These are phyloP conservation scores for Craniophora ligustri DNA, from an alignment of 2,888 invertebrate genomes.

Conservation along the genomic window DNA sequence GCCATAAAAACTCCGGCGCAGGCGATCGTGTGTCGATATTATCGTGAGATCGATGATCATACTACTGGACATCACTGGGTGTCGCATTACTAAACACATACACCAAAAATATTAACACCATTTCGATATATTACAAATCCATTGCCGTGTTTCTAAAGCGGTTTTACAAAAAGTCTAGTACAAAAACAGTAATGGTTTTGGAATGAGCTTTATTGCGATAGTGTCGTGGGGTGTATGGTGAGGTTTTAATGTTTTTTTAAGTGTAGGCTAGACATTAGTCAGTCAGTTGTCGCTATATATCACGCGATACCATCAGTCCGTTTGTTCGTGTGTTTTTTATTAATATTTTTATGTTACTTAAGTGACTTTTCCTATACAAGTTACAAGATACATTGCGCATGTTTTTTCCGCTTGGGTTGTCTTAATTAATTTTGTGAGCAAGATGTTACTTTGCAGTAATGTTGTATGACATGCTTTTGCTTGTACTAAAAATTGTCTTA, in stretches of 20 bases:
- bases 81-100: slow-evolving; percentile 39
- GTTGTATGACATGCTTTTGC: slow-evolving; percentile 7
- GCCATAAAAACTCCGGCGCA: slow-evolving; percentile 50
- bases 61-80: slow-evolving; percentile 59
- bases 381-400: slow-evolving; percentile 45
- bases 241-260: slow-evolving; percentile 44
- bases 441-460: slow-evolving; percentile 17
- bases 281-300: slow-evolving; percentile 63
- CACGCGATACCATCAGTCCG: slow-evolving; percentile 65
- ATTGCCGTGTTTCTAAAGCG: slow-evolving; percentile 20
- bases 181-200: slow-evolving; percentile 23
- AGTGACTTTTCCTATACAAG: slow-evolving; percentile 55
- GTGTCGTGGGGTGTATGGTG: slow-evolving; percentile 17
- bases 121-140: slow-evolving; percentile 7
- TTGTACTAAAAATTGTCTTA: not conserved
- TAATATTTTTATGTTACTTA: slow-evolving; percentile 63
- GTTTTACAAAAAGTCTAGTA: not conserved
- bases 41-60: slow-evolving; percentile 49
- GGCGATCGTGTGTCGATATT: slow-evolving; percentile 50
- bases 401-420: slow-evolving; percentile 36
- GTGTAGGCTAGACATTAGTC: slow-evolving; percentile 61
- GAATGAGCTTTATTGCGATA: slow-evolving; percentile 25
- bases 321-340: slow-evolving; percentile 58
- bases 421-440: slow-evolving; percentile 44
- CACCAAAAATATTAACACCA: slow-evolving; percentile 4